Evolutionary conservation across 1,140 invertebrate species (phyloP), one percentile per base, ranked within the genome.

Genomic region (Acromyrmex heyeri): DNA sequence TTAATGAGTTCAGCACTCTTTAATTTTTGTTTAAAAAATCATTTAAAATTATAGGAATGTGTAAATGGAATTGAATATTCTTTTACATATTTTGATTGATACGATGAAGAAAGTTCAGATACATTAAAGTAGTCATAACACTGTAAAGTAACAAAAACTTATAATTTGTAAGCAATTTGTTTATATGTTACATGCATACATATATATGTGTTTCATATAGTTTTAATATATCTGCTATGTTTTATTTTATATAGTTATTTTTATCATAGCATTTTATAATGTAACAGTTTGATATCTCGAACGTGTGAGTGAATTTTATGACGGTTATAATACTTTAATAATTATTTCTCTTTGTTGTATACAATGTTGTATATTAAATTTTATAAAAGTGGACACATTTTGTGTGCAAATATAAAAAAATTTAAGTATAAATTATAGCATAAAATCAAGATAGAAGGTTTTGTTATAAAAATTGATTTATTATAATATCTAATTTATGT

Each of bases 1-100:
- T 76, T 24, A 78, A 76, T 72, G 27, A 86, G 67, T 91, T 91
- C 91, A 91, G 90, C 88, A 91, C 90, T 91, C 89, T 91, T 81
- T 34, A 27, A 53, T 85, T 30, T 85, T 30, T 44, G 16, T 27
- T 65, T 7, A 18, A 48, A 27, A 48, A 73, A 67, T 30, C 34
- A 53, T 44, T 16, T 27, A 69, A 82, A 55, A 27, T 73, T 61
- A 69, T 53, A n/a, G 30, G 48, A 34, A 53, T 16, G 4, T 67
- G 18, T 24, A 3, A 18, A 24, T 64, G 12, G 4, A 8, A 14
- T 77, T 61, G 61, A 86, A 48, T 48, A 24, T 62, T 30, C 16
- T 34, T 16, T 44, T 27, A 3, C 24, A 50, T 72, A 64, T 38
- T 67, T 57, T 50, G 10, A 69, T 48, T 44, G 8, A 18, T 50